A percentile compares a stretch with the other conserved stretches of the same genome.
These are phyloP conservation scores for Chiridota heheva DNA, from an alignment of 35 echinoderm and acorn worm genomes.

Conservation along the genomic window DNA sequence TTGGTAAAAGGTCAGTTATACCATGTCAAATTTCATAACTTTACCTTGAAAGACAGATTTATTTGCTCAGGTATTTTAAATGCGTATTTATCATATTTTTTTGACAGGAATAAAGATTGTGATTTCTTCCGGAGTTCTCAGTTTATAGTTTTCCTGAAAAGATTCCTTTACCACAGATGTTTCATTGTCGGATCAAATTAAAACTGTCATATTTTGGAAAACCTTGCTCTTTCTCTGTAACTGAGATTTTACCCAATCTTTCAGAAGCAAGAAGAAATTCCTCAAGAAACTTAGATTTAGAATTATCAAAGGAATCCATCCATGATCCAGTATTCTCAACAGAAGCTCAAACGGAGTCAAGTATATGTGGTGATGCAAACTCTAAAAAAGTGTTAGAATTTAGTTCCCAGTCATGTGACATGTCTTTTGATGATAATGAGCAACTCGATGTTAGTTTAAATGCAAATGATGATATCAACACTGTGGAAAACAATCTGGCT, in stretches of 20 bases:
- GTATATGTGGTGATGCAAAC: neutral
- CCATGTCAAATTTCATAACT: neutral
- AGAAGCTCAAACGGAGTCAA: neutral
- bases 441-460: neutral
- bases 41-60: neutral
- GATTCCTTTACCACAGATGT: conserved; percentile 11
- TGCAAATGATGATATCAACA: too few relatives aligned
- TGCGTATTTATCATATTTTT: neutral
- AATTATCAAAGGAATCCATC: too few relatives aligned
- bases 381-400: neutral
- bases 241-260: conserved; percentile 24
- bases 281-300: neutral
- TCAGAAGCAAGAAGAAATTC: too few relatives aligned
- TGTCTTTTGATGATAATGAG: neutral
- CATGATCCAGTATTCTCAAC: neutral
- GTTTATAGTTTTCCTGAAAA: conserved; percentile 20
- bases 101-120: conserved; percentile 14
- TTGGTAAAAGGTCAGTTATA: neutral
- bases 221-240: conserved; percentile 4
- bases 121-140: conserved; percentile 29
- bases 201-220: conserved; percentile 45
- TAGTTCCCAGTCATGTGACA: neutral
- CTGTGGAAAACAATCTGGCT: conserved; percentile 42
- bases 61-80: neutral
- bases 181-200: neutral